Evolutionary conservation across 2,888 invertebrate genomes (phyloP).

Genomic region (Epicampocera succincta): DNA sequence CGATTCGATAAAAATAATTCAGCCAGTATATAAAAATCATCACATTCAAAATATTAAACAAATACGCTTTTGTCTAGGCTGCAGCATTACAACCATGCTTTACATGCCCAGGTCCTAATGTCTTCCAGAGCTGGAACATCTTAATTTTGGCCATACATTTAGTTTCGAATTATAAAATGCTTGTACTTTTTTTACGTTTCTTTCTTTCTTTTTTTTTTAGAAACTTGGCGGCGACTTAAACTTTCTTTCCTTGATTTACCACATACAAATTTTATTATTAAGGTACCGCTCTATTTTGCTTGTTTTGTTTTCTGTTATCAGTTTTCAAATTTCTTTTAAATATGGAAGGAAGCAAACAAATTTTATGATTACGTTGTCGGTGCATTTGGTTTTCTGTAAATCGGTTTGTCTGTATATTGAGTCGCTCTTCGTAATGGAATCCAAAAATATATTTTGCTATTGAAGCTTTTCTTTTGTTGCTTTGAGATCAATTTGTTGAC

Average conservation of each 20-base stretch:
- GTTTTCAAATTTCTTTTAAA: constrained; percentile 8
- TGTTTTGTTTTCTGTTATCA: constrained; percentile 32
- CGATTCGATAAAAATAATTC: too few relatives aligned
- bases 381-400: constrained; percentile 11
- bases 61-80: too few relatives aligned
- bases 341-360: constrained; percentile 66
- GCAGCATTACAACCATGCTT: too few relatives aligned
- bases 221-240: background rate
- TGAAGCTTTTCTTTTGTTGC: constrained; percentile 38
- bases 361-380: constrained; percentile 32
- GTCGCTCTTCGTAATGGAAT: constrained; percentile 50
- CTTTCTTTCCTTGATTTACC: constrained; percentile 23
- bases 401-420: background rate
- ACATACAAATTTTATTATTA: constrained; percentile 45
- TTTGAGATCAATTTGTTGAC: constrained; percentile 55
- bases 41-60: too few relatives aligned
- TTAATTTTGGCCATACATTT: too few relatives aligned
- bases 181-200: background rate
- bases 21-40: too few relatives aligned
- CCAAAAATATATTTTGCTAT: constrained; percentile 67
- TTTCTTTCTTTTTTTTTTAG: background rate
- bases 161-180: background rate
- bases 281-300: constrained; percentile 59
- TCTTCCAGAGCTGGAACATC: too few relatives aligned
- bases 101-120: too few relatives aligned